Evolutionary conservation across 2,888 invertebrate genomes (phyloP).

Genomic region (Trissoscelio sp.): DNA sequence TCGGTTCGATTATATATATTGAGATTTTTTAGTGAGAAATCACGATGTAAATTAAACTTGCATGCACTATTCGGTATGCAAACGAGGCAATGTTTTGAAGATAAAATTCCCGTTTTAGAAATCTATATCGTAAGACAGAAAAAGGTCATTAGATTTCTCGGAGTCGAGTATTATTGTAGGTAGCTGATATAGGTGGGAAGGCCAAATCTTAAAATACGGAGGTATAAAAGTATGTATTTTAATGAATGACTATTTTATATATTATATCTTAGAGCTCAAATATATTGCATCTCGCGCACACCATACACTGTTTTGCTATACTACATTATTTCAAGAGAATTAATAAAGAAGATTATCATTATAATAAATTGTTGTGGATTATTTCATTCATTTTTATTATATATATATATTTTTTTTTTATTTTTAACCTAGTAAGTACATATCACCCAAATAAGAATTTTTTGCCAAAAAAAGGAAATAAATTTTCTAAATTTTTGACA

Average conservation of each 20-base stretch:
- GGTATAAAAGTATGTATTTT: conserved; percentile 61
- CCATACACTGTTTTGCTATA: conserved; percentile 67
- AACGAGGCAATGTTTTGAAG: background rate
- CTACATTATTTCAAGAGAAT: conserved; percentile 56
- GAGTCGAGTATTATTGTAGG: conserved; percentile 54
- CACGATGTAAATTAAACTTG: conserved; percentile 13
- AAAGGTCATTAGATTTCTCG: conserved; percentile 35
- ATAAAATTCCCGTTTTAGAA: background rate
- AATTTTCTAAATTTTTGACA: too few relatives aligned
- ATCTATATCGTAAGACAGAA: conserved; percentile 15
- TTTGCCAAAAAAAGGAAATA: too few relatives aligned
- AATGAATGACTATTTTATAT: conserved; percentile 67
- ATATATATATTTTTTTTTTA: too few relatives aligned
- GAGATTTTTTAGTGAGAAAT: background rate
- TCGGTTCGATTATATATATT: too few relatives aligned
- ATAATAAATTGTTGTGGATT: conserved; percentile 4
- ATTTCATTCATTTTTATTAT: too few relatives aligned
- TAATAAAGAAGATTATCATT: conserved; percentile 56
- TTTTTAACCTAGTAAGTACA: too few relatives aligned
- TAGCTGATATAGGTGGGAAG: conserved; percentile 43
- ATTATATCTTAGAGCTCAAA: conserved; percentile 66
- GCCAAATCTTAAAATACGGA: conserved; percentile 60
- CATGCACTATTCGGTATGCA: conserved; percentile 39
- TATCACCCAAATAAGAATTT: too few relatives aligned
- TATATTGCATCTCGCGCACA: conserved; percentile 66